Conservation (phyloP, 2,113 vertebrate species). For the Myotis yumanensis region DNA sequence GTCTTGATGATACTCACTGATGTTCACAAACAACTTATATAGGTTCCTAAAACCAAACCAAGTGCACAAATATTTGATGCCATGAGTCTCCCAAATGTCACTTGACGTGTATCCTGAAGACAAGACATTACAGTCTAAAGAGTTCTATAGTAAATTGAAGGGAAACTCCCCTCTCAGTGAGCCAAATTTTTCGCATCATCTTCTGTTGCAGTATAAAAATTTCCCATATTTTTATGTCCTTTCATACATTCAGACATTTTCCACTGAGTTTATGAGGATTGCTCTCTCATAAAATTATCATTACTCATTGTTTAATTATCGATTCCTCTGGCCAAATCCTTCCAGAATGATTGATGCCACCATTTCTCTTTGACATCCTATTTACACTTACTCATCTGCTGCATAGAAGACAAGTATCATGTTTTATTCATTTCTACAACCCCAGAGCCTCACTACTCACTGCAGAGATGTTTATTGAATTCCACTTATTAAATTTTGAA, state of each 20-base stretch:
- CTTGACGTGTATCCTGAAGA: background rate
- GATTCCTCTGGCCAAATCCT: background rate
- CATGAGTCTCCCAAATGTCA: background rate
- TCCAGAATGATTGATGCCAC: background rate
- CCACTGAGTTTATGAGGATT: background rate
- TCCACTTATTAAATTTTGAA: background rate
- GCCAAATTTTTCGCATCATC: background rate
- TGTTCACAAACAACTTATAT: background rate
- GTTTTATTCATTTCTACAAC: background rate
- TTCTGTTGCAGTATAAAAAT: slow-evolving; percentile 8
- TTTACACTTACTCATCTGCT: background rate
- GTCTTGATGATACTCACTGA: background rate
- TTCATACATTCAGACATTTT: background rate
- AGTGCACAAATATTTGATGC: background rate
- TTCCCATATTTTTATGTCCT: slow-evolving; percentile 8
- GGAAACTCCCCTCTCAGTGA: slow-evolving; percentile 6
- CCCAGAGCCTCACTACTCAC: background rate
- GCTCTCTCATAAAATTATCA: background rate
- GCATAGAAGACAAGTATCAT: background rate
- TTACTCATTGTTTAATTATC: background rate
- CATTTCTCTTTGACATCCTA: background rate
- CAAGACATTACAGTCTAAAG: background rate
- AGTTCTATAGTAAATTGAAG: background rate
- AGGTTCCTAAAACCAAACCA: background rate
- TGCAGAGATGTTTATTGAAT: background rate